Percentiles rank a stretch among this genome's conserved stretches.
These are phyloP conservation scores for Nomada fucata DNA, from an alignment of 2,888 invertebrate genomes.

Conservation along the genomic window DNA sequence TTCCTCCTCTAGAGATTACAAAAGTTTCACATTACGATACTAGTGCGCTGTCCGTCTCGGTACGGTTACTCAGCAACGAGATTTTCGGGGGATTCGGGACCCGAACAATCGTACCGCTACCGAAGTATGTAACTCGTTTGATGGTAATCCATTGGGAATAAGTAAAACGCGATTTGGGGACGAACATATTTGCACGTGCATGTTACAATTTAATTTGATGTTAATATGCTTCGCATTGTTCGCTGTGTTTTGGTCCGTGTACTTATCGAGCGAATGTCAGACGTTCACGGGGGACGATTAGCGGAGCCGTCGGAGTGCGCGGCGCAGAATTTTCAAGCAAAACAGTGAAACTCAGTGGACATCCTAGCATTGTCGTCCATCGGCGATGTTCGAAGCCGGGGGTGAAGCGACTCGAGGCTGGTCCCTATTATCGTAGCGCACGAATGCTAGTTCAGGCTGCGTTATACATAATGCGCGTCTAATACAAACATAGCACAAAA, in stretches of 20 bases:
- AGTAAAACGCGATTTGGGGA: not conserved
- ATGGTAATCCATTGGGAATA: not conserved
- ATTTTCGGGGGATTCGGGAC: not conserved
- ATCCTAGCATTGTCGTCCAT: not conserved
- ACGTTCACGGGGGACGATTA: not conserved
- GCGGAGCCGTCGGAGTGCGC: not conserved
- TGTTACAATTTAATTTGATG: too few relatives aligned
- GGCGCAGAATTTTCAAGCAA: constrained; percentile 26
- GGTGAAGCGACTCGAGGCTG: not conserved
- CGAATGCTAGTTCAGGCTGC: constrained; percentile 28
- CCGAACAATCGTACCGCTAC: constrained; percentile 2
- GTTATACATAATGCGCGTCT: not conserved
- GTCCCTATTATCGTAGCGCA: constrained; percentile 21
- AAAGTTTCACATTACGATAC: constrained; percentile 74
- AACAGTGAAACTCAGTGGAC: constrained; percentile 18
- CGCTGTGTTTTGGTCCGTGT: not conserved
- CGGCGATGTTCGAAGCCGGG: not conserved
- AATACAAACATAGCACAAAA: constrained; percentile 35
- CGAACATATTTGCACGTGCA: too few relatives aligned
- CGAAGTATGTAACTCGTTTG: too few relatives aligned
- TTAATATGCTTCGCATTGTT: not conserved
- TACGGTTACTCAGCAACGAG: constrained; percentile 28
- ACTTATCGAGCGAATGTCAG: not conserved
- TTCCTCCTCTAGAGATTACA: constrained; percentile 73
- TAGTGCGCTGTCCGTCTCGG: constrained; percentile 55